Evolutionary conservation across 2,797 vertebrate genomes (phyloP), one percentile per base, ranked within the genome.

Genomic region (Sebastes melanostomus): DNA sequence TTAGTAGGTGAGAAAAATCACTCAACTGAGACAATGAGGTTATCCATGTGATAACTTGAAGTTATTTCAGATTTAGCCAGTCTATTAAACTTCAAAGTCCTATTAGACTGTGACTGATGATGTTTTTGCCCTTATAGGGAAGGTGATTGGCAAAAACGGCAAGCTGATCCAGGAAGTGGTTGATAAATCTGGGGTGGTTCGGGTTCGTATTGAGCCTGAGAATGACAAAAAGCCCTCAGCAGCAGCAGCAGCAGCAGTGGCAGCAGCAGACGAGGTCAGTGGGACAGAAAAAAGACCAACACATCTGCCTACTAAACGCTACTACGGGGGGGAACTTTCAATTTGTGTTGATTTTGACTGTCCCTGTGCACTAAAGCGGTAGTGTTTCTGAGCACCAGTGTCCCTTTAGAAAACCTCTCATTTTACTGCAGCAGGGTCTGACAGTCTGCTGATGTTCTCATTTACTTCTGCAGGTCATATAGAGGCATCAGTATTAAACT

Each of bases 141-240:
- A 99, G 93, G 98, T 99, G 85, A 99, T 99, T 84, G 98, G 98
- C 85, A 99, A 99, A 96, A 99, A 98, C 77, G 98, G 98, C 74
- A 99, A 99, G 91, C 96, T 99, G 90, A 99, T 99, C 95, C 98
- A 99, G 89, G 98, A 99, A 84, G 99, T 99, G 88, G 98, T 99
- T 78, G 98, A 99, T 93, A 99, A 99, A 91, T 99, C 98, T 3
- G 98, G 98, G 20, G 98, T 99, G 85, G 98, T 99, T 80, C 96
- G 98, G 91, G 98, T 99, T 86, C 96, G 98, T 85, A 98, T 99
- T 88, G 98, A 99, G 92, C 97, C 98, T 1, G 98, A 99, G 95
- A 99, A 97, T 68, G 98, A 99, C 94, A 98, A 98, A 91, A 99
- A 98, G 92, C 95, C 97, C 29, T 87, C 96, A 68, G 95, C 95